phyloP scores from a whole-genome alignment of 2,888 invertebrate genomes.

The Dynastes grantii region DNA sequence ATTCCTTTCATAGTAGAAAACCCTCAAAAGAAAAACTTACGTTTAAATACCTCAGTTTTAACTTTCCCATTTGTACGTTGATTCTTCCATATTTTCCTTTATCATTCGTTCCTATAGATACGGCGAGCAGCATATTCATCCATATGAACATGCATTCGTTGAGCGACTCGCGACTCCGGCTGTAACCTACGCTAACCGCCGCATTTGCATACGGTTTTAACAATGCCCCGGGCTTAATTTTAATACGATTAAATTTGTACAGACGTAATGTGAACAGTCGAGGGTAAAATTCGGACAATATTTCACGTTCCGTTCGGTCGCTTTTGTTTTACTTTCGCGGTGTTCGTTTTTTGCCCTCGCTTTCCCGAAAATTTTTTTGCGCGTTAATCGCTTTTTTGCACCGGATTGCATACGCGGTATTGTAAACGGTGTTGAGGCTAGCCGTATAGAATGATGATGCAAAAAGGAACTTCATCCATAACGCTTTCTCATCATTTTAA shows the following conservation, averaged over 20 bases:
- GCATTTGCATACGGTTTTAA: conserved; percentile 62
- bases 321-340: no score
- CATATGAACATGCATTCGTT: conserved; percentile 53
- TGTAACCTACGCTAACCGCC: conserved; percentile 62
- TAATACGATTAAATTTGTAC: conserved; percentile 62
- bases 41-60: no score
- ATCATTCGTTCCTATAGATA: not conserved
- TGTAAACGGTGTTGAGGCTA: no score
- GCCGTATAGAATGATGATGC: no score
- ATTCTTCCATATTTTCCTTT: not conserved
- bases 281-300: conserved; percentile 46
- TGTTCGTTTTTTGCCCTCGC: conserved; percentile 1
- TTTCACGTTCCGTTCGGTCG: conserved; percentile 29
- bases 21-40: no score
- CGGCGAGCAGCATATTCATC: not conserved
- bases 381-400: not conserved
- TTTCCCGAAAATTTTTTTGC: conserved; percentile 8
- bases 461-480: no score
- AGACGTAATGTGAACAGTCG: conserved; percentile 49
- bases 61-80: no score
- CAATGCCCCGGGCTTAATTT: conserved; percentile 62
- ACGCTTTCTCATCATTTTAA: no score
- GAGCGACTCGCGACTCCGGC: conserved; percentile 53
- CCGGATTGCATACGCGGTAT: no score
- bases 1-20: no score